These are phyloP conservation scores for Atta cephalotes DNA, from an alignment of 1,140 invertebrate genomes.

Conservation along the genomic window DNA sequence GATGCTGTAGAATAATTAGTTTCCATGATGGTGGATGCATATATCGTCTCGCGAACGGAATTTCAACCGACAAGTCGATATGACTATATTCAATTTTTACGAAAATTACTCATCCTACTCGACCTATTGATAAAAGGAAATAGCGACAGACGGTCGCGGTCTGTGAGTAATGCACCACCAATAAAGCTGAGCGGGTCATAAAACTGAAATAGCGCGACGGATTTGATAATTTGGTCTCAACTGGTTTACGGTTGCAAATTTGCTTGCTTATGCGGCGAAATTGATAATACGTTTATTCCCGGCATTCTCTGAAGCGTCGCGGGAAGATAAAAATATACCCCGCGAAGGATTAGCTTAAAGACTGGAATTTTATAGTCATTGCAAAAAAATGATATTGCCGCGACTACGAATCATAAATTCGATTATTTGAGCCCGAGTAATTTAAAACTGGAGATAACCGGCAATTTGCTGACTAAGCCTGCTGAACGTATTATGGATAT, in stretches of 20 bases:
- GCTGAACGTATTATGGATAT: conserved; percentile 17
- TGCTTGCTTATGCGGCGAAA: conserved; percentile 50
- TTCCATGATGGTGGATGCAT: neutral
- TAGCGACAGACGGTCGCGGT: conserved; percentile 11
- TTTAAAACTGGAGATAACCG: conserved; percentile 30
- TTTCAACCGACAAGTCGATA: neutral
- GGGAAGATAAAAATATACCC: conserved; percentile 25
- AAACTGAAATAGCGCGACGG: conserved; percentile 34
- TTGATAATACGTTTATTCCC: conserved; percentile 36
- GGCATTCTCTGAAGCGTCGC: neutral
- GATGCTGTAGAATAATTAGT: conserved; percentile 20
- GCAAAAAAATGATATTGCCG: conserved; percentile 52
- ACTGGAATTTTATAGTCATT: conserved; percentile 37
- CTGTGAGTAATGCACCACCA: conserved; percentile 28
- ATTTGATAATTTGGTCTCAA: conserved; percentile 24
- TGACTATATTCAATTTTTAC: conserved; percentile 20
- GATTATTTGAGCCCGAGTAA: conserved; percentile 18
- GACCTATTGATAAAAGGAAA: conserved; percentile 17
- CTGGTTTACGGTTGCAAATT: neutral
- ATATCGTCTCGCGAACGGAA: neutral
- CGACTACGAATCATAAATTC: conserved; percentile 1
- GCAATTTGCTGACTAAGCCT: conserved; percentile 44
- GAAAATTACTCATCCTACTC: conserved; percentile 1
- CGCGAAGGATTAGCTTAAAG: conserved; percentile 52
- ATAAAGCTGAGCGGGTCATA: conserved; percentile 50